Base-by-base conservation (phyloP, 2,113 vertebrate species). In the Orycteropus afer region DNA sequence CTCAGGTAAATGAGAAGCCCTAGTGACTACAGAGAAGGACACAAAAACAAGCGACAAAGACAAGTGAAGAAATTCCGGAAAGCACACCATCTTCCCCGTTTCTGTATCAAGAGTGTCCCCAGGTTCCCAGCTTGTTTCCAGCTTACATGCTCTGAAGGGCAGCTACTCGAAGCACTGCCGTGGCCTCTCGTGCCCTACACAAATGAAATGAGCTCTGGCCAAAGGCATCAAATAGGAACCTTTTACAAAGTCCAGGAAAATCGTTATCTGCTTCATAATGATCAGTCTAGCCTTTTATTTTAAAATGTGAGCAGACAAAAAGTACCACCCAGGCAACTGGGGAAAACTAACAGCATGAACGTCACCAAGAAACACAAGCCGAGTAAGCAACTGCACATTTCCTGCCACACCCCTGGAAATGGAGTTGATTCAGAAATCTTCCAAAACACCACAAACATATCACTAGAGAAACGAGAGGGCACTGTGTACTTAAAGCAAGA, bases 401-500 rank as follows among this genome's bases (percentile, higher is more conserved):
- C 63, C 37, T 71, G 23, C 22, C 49, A 7, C 23, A 37, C 25
- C 32, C 17, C 59, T 13, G 22, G 14, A 34, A 86, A 37, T 1
- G 67, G 22, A 69, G n/a, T 81, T 47, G 73, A 84, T 51, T 49
- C 2, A n/a, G 40, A 74, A 73, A 65, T 67, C 15, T 37, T 45
- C 42, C 25, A 53, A 61, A 80, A 57, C 37, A 86, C 59, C 29
- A 77, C 34, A 59, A 65, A 89, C 27, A 53, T 34, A 55, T 40
- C 34, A n/a, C 37, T 73, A 73, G 67, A 40, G 17, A 89, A 14
- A 80, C 69, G 57, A 69, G 71, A 95, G 22, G 20, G 34, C 47
- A 80, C 69, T 57, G 5, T 20, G 67, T 51, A 23, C 67, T 59
- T 95, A 67, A 96, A 85, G 80, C 27, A 89, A 61, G 10, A 77